These are phyloP conservation scores for Drosophila lini DNA, from an alignment of 1,140 invertebrate genomes.

Conservation along the genomic window DNA sequence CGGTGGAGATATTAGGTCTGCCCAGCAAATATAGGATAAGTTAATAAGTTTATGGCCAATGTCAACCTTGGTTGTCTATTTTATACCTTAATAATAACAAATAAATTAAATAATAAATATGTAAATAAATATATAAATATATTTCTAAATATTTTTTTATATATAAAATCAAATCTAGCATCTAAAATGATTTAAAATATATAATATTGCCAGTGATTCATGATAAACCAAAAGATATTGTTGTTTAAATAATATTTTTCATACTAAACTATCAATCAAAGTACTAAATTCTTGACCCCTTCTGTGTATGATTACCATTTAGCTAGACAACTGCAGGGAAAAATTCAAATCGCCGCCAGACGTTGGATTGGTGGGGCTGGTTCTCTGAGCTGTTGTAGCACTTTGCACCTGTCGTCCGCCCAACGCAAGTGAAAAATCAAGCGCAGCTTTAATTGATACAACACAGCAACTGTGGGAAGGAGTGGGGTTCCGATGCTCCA, in stretches of 20 bases:
- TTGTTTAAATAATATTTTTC: not conserved
- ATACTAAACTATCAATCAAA: not conserved
- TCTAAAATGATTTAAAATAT: not conserved
- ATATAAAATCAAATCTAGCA: not conserved
- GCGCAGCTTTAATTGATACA: slow-evolving; percentile 81
- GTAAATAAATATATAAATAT: too few species aligned
- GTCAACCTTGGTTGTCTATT: not conserved
- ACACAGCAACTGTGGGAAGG: slow-evolving; percentile 40
- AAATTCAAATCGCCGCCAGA: slow-evolving; percentile 72
- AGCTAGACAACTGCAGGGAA: slow-evolving; percentile 62
- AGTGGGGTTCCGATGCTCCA: not conserved
- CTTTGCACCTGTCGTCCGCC: slow-evolving; percentile 79
- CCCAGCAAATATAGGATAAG: not conserved
- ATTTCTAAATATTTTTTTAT: not conserved
- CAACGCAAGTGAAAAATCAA: slow-evolving; percentile 80
- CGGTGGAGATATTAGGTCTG: not conserved
- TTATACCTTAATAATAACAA: too few species aligned
- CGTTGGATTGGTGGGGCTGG: slow-evolving; percentile 24
- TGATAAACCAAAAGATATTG: too few species aligned
- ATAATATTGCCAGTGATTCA: not conserved
- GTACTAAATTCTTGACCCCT: slow-evolving; percentile 1
- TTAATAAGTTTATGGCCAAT: too few species aligned
- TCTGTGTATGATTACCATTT: slow-evolving; percentile 48
- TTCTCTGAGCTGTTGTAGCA: slow-evolving; percentile 68
- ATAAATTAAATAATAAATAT: too few species aligned